Evolutionary conservation across 2,113 vertebrate species (phyloP).

Genomic region (Alosa alosa): DNA sequence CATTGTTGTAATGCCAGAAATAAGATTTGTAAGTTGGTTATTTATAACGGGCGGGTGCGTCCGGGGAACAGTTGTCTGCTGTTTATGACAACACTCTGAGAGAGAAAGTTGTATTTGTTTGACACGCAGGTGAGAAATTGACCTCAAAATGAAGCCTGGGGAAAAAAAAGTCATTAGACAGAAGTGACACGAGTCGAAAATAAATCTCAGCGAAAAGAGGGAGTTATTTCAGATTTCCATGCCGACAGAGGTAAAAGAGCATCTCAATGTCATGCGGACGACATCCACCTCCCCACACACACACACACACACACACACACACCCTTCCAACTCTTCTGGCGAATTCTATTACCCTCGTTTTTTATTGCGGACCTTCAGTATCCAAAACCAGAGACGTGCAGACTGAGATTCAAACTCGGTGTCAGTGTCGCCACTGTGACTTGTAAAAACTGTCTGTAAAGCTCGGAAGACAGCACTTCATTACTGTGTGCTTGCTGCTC

Average conservation of each 20-base stretch:
- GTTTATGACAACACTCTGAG: neutral
- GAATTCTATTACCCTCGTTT: neutral
- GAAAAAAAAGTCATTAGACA: conserved; percentile 12
- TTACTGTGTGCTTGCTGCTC: neutral
- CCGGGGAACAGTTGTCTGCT: conserved; percentile 9
- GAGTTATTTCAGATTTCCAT: conserved; percentile 17
- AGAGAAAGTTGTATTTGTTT: neutral
- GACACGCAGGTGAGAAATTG: conserved; percentile 1
- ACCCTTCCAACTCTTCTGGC: neutral
- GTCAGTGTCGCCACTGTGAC: neutral
- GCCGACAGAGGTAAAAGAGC: neutral
- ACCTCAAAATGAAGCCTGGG: neutral
- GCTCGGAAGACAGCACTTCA: neutral
- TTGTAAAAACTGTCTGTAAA: conserved; percentile 13
- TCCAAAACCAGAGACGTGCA: conserved; percentile 3
- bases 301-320: neutral
- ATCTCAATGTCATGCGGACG: conserved; percentile 12
- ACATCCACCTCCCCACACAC: neutral
- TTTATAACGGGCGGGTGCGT: neutral
- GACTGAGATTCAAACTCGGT: neutral
- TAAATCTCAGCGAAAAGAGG: neutral
- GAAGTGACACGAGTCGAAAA: conserved; percentile 9
- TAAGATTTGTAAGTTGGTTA: conserved; percentile 18
- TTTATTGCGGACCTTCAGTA: neutral
- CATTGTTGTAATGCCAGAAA: conserved; percentile 12